Evolutionary conservation across 2,113 vertebrate genomes (phyloP), one percentile per base, ranked within the genome.

Genomic region (Capricornis sumatraensis): DNA sequence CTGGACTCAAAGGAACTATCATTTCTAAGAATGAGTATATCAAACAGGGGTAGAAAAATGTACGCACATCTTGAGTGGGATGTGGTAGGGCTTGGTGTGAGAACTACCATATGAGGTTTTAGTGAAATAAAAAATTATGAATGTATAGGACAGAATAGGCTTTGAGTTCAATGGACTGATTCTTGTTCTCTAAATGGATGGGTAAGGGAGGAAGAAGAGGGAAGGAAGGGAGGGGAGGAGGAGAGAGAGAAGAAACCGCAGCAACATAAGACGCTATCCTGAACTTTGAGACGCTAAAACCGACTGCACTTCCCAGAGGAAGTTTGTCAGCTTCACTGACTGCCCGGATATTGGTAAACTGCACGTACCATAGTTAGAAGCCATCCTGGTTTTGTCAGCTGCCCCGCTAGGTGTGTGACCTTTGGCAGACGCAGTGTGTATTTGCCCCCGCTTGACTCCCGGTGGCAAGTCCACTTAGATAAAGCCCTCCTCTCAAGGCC

Each of bases 401-500:
- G 97, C 71, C 79, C 40, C 5, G 0, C 52, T 50, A 27, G 83
- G 21, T 30, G 23, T 52, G 58, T 94, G 90, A 97, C 95, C 93
- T 98, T 97, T 98, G 97, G 95, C 94, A 97, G 76, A 87, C 96
- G 58, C 21, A 87, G 64, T 79, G 53, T 0, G 0, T 97, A 78
- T 97, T 98, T 98, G 94, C 96, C 97, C 91, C 40, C 40, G 64
- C 89, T 58, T 95, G 91, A 89, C 97, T 97, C 95, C 67, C n/a
- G 1, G 84, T 90, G 83, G 90, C 88, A 21, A 96, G 79, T 96
- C 93, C 88, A 94, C 95, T 0, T 2, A 97, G 98, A 98, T 96
- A 96, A 97, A 97, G 81, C 67, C 14, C 30, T 30, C 78, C 85
- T 96, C 93, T 94, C 98, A 97, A 98, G 98, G 98, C 98, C 92